phyloP scores from a whole-genome alignment of 1,140 invertebrate species.

The Dendrolimus kikuchii region DNA sequence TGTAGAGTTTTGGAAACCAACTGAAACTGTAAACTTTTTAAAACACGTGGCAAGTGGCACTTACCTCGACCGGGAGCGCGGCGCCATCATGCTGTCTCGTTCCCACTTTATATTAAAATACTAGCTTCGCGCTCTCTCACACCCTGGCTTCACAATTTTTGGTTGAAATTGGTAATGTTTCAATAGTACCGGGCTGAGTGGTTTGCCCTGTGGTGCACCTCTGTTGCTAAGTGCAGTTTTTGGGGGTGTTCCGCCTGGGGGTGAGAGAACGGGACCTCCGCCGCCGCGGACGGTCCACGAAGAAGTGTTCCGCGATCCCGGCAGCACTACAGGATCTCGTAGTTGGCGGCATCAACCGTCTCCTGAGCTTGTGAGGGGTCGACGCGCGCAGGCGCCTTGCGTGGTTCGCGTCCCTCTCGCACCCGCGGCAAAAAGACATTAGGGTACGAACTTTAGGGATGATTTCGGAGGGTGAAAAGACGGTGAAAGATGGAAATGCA shows the following conservation, averaged over 20 bases:
- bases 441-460: constrained; percentile 44
- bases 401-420: constrained; percentile 31
- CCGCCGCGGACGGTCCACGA: constrained; percentile 56
- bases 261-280: constrained; percentile 66
- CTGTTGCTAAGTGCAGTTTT: constrained; percentile 15
- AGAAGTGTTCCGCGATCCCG: constrained; percentile 54
- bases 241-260: constrained; percentile 22
- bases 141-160: constrained; percentile 32
- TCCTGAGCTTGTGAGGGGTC: constrained; percentile 54
- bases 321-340: constrained; percentile 55
- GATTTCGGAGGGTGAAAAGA: constrained; percentile 67
- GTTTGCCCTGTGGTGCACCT: constrained; percentile 16
- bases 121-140: constrained; percentile 61
- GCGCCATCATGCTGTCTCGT: constrained; percentile 57
- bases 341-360: constrained; percentile 50
- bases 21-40: constrained; percentile 39
- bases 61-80: constrained; percentile 53
- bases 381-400: constrained; percentile 50
- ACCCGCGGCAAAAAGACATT: constrained; percentile 29
- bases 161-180: constrained; percentile 8
- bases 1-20: constrained; percentile 17
- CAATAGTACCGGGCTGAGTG: constrained; percentile 13
- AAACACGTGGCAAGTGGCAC: constrained; percentile 61
- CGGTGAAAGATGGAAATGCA: constrained; percentile 68
- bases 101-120: constrained; percentile 61